A percentile compares a stretch with the other conserved stretches of the same genome.
phyloP scores from a whole-genome alignment of 2,888 invertebrate genomes.

The Pherbina coryleti region DNA sequence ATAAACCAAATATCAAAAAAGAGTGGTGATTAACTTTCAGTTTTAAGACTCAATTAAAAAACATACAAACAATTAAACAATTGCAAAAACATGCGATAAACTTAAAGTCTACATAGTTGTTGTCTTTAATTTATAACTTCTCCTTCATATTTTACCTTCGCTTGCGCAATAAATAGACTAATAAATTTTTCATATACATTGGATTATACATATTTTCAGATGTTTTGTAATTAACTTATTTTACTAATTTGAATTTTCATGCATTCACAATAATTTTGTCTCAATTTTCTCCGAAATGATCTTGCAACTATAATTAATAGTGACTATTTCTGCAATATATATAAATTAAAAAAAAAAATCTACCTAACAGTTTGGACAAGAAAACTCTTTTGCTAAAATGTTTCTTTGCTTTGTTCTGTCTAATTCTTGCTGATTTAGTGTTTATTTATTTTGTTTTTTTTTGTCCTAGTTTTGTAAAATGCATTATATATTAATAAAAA shows the following conservation, averaged over 20 bases:
- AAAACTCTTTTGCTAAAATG: too few relatives aligned
- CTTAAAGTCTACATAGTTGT: not conserved
- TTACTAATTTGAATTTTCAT: too few relatives aligned
- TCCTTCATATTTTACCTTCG: not conserved
- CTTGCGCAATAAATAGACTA: slow-evolving; percentile 6
- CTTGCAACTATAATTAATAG: not conserved
- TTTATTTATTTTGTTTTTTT: not conserved
- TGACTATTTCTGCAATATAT: too few relatives aligned
- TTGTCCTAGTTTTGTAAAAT: not conserved
- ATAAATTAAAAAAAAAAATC: too few relatives aligned
- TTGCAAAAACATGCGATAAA: not conserved
- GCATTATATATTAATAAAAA: slow-evolving; percentile 7
- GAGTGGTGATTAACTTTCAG: slow-evolving; percentile 12
- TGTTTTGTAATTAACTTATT: not conserved
- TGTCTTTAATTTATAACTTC: slow-evolving; percentile 1
- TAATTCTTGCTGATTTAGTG: not conserved
- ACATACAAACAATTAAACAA: not conserved
- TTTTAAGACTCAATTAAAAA: not conserved
- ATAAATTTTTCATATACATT: slow-evolving; percentile 9
- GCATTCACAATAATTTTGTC: not conserved
- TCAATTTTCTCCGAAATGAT: not conserved
- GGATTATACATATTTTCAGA: not conserved
- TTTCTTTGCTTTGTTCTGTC: not conserved
- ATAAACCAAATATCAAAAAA: slow-evolving; percentile 36
- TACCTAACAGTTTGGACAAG: too few relatives aligned